Percentiles rank a stretch among this genome's conserved stretches.
Conservation (phyloP, 2,797 vertebrate species). For the Microtus agrestis region DNA sequence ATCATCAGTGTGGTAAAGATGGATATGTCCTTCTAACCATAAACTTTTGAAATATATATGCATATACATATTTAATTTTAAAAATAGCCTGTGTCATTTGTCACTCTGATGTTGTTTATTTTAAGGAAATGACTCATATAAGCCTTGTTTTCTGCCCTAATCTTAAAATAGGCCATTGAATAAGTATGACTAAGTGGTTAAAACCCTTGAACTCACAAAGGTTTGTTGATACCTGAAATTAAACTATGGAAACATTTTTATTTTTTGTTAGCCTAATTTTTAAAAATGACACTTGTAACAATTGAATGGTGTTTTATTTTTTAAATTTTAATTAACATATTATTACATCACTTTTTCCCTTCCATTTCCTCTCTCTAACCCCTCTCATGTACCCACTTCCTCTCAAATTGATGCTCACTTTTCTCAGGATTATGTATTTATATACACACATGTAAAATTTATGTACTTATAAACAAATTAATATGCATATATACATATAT, state of each 20-base stretch:
- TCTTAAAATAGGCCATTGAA: not conserved
- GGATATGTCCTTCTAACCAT: conserved; percentile 25
- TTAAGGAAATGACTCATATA: not conserved
- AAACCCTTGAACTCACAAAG: not conserved
- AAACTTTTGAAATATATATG: not conserved
- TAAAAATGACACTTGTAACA: not conserved
- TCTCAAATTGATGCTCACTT: not conserved
- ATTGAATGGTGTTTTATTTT: not conserved
- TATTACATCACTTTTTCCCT: not conserved
- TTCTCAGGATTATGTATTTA: not conserved
- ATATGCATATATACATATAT: too few relatives aligned
- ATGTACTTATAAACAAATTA: not conserved
- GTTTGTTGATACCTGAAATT: not conserved
- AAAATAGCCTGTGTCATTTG: not conserved
- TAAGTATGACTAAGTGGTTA: not conserved
- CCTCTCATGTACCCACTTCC: not conserved
- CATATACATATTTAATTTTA: conserved; percentile 42
- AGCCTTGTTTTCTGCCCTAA: not conserved
- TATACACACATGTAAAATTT: not conserved
- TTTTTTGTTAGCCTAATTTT: not conserved
- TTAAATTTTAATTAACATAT: not conserved
- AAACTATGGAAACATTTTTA: not conserved
- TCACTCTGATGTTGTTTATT: conserved; percentile 2
- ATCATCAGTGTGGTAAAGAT: not conserved
- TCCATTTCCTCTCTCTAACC: not conserved